Base-by-base conservation (phyloP, 1,140 invertebrate genomes). In the Musca vetustissima region DNA sequence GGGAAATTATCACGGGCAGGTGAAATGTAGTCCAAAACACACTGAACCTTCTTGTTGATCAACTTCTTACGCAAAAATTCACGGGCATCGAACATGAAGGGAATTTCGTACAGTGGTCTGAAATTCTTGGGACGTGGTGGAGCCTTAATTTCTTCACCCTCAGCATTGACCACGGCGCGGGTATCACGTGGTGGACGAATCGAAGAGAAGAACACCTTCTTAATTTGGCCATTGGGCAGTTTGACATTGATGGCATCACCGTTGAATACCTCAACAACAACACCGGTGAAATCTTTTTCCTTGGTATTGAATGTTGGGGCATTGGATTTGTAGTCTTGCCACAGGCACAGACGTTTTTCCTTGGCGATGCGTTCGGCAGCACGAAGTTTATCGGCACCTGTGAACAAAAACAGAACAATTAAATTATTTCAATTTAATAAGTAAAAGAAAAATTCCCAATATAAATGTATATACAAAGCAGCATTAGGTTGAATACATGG, bases 61-160 rank as follows among this genome's bases (percentile, higher is more conserved):
- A 99, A 85, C 82, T 97, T 96, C 78, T 98, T 98, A 28, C 98
- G 88, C 3, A 99, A 85, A 80, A 95, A 99, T 86, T 99, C 98
- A 70, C 98, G 88, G 0, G 97, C 97, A 83, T 99, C 97, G 82
- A 93, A 98, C 93, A 99, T 96, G 88, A 92, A 97, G 7, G 97
- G 97, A 76, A 98, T 93, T 76, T 99, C 97, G 81, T 99, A 99
- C 0, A 99, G 87, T 1, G 96, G 94, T 70, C 93, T 87, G 76
- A 92, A 90, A 81, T 86, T 89, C 70, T 86, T 89, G 70, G 88
- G 79, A 72, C 88, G 86, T 32, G 86, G 84, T 7, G 86, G 83
- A 32, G 86, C 83, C 76, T 91, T 91, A 66, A 86, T 87, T 36
- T 84, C 80, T 67, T 86, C 88, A n/a, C 83, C 80, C 59, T 80